A percentile compares a stretch with the other conserved stretches of the same genome.
Conservation (phyloP, 2,888 invertebrate genomes). For the Heterodera filipjevi region DNA sequence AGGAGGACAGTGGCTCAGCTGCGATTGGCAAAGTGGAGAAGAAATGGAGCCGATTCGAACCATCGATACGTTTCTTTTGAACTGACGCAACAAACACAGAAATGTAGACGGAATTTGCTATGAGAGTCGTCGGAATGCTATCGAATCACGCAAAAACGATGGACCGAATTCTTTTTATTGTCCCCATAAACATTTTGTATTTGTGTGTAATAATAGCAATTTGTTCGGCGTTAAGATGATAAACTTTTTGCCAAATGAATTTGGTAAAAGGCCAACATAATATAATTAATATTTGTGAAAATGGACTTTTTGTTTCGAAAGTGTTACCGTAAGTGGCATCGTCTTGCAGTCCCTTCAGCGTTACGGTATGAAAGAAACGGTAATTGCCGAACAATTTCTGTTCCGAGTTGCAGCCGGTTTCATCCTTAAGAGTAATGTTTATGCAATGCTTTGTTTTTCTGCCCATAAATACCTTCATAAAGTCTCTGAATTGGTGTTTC, state of each 20-base stretch:
- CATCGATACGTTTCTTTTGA: conserved; percentile 27
- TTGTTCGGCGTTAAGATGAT: neutral
- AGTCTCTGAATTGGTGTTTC: conserved; percentile 2
- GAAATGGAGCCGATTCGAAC: conserved; percentile 30
- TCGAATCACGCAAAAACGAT: neutral
- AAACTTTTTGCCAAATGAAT: too few relatives aligned
- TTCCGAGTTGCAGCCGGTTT: neutral
- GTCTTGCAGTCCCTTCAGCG: neutral
- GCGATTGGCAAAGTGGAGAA: conserved; percentile 22
- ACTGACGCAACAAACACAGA: neutral
- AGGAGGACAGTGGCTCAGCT: neutral
- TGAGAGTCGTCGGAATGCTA: neutral
- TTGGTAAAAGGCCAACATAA: too few relatives aligned
- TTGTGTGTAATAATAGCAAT: neutral
- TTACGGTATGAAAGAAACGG: conserved; percentile 3
- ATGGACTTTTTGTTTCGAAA: too few relatives aligned
- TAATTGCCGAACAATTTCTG: neutral
- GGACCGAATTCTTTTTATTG: neutral
- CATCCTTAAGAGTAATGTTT: neutral
- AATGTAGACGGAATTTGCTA: neutral
- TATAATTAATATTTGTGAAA: too few relatives aligned
- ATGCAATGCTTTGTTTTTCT: neutral
- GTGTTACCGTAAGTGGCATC: neutral
- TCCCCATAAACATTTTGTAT: neutral
- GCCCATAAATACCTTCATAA: neutral